Evolutionary conservation across 2,113 vertebrate species (phyloP).

Genomic region (Edolisoma coerulescens): DNA sequence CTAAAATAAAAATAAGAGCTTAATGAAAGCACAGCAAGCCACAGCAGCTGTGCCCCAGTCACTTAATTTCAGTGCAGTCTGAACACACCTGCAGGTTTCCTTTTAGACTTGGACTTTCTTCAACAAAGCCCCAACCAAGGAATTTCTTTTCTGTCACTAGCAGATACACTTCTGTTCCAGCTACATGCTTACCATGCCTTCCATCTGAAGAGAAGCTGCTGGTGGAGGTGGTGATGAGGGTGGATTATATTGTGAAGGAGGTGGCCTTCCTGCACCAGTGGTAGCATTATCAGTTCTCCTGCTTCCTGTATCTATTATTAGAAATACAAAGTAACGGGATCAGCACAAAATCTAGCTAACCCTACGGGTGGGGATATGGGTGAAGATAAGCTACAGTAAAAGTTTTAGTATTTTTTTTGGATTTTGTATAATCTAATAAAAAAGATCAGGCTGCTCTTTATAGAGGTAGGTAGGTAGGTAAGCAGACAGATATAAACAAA

Average conservation of each 20-base stretch:
- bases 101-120: background rate
- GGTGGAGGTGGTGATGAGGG: background rate
- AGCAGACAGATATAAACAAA: background rate
- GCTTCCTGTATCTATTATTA: constrained; percentile 60
- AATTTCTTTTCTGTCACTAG: background rate
- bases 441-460: background rate
- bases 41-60: background rate
- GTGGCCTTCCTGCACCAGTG: constrained; percentile 58
- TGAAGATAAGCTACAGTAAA: background rate
- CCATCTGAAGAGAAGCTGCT: constrained; percentile 29
- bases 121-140: background rate
- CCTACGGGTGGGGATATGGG: background rate
- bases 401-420: background rate
- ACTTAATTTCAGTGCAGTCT: background rate
- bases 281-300: constrained; percentile 71
- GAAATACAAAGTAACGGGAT: constrained; percentile 27
- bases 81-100: background rate
- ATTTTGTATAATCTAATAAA: background rate
- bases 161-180: background rate
- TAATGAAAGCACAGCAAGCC: background rate
- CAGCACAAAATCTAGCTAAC: background rate
- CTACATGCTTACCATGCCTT: constrained; percentile 51
- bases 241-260: constrained; percentile 66
- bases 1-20: background rate
- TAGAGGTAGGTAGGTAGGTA: background rate